Evolutionary conservation across 2,113 vertebrate genomes (phyloP), one percentile per base, ranked within the genome.

Genomic region (Kobus ellipsiprymnus): DNA sequence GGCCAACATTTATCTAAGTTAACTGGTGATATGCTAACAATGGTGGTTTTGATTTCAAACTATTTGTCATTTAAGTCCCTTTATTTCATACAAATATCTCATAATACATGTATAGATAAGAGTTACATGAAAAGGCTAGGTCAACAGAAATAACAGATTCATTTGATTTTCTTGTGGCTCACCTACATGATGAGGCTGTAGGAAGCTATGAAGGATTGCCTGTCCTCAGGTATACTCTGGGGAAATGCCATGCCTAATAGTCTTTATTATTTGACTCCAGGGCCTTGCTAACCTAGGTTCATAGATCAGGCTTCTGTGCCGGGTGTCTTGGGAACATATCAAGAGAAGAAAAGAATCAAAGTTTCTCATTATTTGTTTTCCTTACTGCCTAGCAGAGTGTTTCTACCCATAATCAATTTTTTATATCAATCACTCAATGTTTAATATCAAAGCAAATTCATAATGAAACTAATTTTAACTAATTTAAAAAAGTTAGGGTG

Each of bases 1-100:
- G 9, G 52, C 33, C 80, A 92, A 87, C 33, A 91, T 57, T 96
- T n/a, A 77, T 59, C 46, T 86, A 80, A 91, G 57, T 92, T 74
- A 91, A 86, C 27, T 44, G 9, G 44, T 93, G 90, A 25, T 36
- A 80, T 55, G 48, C 5, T 86, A 62, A 90, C 15, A 60, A 74
- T 21, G 94, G 85, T 80, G 40, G 8, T 44, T 96, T 91, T 95
- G 95, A 90, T 44, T 96, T 97, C 7, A 96, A 90, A 96, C 87
- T 86, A 55, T 21, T 71, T 97, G 44, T 50, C 57, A 96, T 77
- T 96, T 33, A 95, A 87, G 11, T 87, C 8, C 30, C 13, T 96
- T 83, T 95, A 89, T 84, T 78, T 93, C 95, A 84, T 60, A 57
- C 44, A 87, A 82, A 80, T 92, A 90, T 40, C 83, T 48, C 62